Evolutionary conservation across 2,113 vertebrate species (phyloP).

Genomic region (Enhydra lutris): DNA sequence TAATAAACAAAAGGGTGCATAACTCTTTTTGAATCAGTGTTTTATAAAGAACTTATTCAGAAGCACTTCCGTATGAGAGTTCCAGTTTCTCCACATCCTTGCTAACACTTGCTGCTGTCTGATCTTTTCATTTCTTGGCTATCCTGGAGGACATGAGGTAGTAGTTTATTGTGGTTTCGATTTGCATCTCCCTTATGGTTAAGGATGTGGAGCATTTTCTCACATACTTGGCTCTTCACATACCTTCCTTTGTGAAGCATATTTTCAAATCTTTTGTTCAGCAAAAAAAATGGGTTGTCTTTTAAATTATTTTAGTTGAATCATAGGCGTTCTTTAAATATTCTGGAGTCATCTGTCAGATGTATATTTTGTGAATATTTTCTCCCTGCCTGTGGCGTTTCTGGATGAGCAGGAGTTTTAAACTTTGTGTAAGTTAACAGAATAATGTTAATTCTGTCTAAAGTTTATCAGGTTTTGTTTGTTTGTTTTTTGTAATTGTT

Average conservation of each 20-base stretch:
- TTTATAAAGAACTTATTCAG: not conserved
- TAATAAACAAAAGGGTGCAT: not conserved
- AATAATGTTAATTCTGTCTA: not conserved
- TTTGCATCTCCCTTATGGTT: not conserved
- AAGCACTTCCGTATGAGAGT: not conserved
- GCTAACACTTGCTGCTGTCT: not conserved
- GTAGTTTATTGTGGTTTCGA: not conserved
- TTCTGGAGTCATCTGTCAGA: not conserved
- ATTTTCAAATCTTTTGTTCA: not conserved
- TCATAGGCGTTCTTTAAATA: not conserved
- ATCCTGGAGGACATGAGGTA: not conserved
- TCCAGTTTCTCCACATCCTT: not conserved
- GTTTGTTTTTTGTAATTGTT: not conserved
- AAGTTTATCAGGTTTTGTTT: not conserved
- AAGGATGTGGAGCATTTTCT: not conserved
- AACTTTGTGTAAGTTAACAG: not conserved
- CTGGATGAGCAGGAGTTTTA: not conserved
- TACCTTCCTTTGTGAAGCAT: not conserved
- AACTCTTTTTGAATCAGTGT: not conserved
- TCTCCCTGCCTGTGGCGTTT: not conserved
- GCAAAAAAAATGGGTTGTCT: not conserved
- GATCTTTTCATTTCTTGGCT: not conserved
- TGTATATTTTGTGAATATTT: not conserved
- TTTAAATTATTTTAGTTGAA: not conserved
- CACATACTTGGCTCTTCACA: not conserved